phyloP scores from a whole-genome alignment of 2,888 invertebrate species.

The Dolomedes plantarius region DNA sequence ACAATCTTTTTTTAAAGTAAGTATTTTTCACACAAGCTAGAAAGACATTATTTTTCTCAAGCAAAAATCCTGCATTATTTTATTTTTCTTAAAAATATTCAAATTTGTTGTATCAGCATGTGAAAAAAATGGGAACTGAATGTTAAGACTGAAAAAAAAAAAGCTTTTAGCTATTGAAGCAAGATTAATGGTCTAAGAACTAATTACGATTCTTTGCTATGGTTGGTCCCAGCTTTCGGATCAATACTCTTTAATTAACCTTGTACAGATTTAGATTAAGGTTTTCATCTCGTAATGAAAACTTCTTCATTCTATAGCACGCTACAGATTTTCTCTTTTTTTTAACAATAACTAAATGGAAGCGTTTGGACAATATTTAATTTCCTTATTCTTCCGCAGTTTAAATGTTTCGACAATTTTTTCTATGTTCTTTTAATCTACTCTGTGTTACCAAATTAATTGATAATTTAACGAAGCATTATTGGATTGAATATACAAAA shows the following conservation, averaged over 20 bases:
- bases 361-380: conserved; percentile 12
- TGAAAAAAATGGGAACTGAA: conserved; percentile 1
- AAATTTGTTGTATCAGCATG: background rate
- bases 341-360: background rate
- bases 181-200: conserved; percentile 57
- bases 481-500: no score
- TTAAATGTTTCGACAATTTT: no score
- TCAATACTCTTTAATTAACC: conserved; percentile 69
- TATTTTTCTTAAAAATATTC: conserved; percentile 19
- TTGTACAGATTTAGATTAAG: conserved; percentile 63
- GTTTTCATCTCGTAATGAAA: conserved; percentile 67
- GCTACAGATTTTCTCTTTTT: background rate
- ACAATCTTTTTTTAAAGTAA: no score
- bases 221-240: conserved; percentile 22
- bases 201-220: conserved; percentile 42
- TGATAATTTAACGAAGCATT: no score
- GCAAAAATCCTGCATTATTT: no score
- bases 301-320: conserved; percentile 15
- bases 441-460: no score
- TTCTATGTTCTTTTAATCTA: no score
- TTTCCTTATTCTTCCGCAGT: background rate
- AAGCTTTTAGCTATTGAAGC: conserved; percentile 16
- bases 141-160: background rate
- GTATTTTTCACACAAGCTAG: no score
- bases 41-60: no score